phyloP scores from a whole-genome alignment of 2,888 invertebrate genomes.

The Aporophyla nigra region DNA sequence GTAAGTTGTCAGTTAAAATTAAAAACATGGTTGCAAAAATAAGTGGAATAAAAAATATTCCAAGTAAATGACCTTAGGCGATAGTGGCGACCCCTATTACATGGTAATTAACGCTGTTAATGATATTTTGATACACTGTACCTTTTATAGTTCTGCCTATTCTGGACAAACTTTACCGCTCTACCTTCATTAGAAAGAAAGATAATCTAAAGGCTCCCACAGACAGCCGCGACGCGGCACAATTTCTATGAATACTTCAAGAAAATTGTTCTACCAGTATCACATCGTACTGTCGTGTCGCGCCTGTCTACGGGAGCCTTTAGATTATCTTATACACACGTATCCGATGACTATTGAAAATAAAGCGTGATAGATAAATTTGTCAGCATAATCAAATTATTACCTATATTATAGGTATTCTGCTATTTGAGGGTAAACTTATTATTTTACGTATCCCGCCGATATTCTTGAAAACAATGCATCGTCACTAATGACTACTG shows the following conservation, averaged over 20 bases:
- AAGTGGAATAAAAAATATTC: conserved; percentile 1
- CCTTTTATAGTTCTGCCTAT: neutral
- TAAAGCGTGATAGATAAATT: neutral
- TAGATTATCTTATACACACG: neutral
- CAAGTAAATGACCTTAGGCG: conserved; percentile 7
- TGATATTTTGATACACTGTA: neutral
- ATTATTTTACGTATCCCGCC: neutral
- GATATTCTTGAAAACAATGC: neutral
- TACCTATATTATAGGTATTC: too few species aligned
- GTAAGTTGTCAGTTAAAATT: neutral
- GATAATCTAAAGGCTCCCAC: too few species aligned
- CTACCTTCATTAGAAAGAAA: neutral
- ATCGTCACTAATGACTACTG: neutral
- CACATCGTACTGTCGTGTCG: too few species aligned
- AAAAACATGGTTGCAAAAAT: neutral
- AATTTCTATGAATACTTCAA: too few species aligned
- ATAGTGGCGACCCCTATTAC: conserved; percentile 14
- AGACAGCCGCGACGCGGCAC: too few species aligned
- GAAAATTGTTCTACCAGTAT: too few species aligned
- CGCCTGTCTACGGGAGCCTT: too few species aligned
- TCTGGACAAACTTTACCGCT: neutral
- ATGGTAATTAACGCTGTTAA: neutral
- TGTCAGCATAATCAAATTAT: neutral
- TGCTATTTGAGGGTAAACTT: neutral
- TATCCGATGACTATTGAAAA: neutral